Conservation (phyloP, 2,888 invertebrate genomes). For the Morinoia aosen region DNA sequence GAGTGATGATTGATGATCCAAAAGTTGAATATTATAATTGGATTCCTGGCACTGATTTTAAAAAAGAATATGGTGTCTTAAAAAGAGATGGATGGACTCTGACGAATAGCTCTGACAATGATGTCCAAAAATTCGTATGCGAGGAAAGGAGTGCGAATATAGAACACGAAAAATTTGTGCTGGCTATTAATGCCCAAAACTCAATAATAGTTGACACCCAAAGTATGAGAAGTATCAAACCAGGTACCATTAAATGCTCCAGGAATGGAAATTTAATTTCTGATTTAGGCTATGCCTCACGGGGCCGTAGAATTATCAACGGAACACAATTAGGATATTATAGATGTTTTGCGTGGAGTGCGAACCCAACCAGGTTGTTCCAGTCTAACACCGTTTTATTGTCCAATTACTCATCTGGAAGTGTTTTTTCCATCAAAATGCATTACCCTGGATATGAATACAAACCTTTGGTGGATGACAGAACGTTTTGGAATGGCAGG, state of each 20-base stretch:
- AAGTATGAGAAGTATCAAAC: background rate
- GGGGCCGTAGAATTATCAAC: background rate
- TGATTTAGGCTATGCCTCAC: background rate
- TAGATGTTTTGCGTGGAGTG: constrained; percentile 58
- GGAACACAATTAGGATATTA: constrained; percentile 57
- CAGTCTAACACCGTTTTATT: constrained; percentile 54
- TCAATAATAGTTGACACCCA: constrained; percentile 54
- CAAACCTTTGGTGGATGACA: constrained; percentile 56
- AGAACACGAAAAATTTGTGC: background rate
- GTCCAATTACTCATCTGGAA: background rate
- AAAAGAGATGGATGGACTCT: constrained; percentile 58
- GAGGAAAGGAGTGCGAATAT: background rate
- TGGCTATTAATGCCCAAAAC: background rate
- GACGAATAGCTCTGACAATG: background rate
- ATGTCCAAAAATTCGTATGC: background rate
- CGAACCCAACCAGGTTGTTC: constrained; percentile 49
- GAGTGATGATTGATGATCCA: constrained; percentile 49
- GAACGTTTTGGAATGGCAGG: constrained; percentile 50
- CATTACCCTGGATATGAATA: background rate
- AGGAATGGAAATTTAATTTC: constrained; percentile 56
- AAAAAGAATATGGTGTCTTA: constrained; percentile 54
- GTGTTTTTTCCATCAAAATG: constrained; percentile 55
- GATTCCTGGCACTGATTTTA: constrained; percentile 57
- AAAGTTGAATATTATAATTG: constrained; percentile 59
- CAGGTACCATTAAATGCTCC: constrained; percentile 55